phyloP scores from a whole-genome alignment of 2,888 invertebrate species.

The Cheilosia vulpina region DNA sequence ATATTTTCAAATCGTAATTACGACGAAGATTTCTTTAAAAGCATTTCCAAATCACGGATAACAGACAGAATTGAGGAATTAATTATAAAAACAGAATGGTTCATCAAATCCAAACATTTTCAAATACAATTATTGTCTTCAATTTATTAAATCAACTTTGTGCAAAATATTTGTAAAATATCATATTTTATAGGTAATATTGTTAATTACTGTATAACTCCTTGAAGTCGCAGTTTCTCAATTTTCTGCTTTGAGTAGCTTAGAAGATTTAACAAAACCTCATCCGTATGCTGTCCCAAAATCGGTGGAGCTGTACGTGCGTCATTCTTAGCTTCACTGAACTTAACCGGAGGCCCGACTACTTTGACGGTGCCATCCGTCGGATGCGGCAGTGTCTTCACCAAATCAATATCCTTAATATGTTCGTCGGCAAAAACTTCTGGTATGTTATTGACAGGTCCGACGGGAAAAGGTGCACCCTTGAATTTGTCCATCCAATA shows the following conservation, averaged over 20 bases:
- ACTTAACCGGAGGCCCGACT: conserved; percentile 94
- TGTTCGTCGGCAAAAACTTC: conserved; percentile 96
- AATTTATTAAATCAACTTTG: too few relatives aligned
- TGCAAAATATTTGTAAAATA: background rate
- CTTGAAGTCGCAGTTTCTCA: conserved; percentile 79
- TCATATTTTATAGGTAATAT: background rate
- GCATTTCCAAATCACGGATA: too few relatives aligned
- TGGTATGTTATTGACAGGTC: conserved; percentile 93
- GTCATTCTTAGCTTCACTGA: conserved; percentile 88
- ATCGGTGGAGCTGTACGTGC: conserved; percentile 91
- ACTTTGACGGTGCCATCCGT: conserved; percentile 89
- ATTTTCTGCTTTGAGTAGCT: conserved; percentile 87
- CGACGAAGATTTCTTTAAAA: too few relatives aligned
- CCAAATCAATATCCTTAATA: conserved; percentile 88
- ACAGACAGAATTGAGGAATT: too few relatives aligned
- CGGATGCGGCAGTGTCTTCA: conserved; percentile 89
- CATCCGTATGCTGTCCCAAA: conserved; percentile 94
- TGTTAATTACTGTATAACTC: conserved; percentile 79
- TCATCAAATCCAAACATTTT: too few relatives aligned
- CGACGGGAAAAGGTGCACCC: conserved; percentile 92
- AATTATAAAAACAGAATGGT: too few relatives aligned
- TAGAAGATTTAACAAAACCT: conserved; percentile 88
- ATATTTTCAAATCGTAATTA: too few relatives aligned
- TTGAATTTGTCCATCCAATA: conserved; percentile 91
- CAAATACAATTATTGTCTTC: too few relatives aligned